phyloP scores from a whole-genome alignment of 2,113 vertebrate genomes.

The Rhea pennata region DNA sequence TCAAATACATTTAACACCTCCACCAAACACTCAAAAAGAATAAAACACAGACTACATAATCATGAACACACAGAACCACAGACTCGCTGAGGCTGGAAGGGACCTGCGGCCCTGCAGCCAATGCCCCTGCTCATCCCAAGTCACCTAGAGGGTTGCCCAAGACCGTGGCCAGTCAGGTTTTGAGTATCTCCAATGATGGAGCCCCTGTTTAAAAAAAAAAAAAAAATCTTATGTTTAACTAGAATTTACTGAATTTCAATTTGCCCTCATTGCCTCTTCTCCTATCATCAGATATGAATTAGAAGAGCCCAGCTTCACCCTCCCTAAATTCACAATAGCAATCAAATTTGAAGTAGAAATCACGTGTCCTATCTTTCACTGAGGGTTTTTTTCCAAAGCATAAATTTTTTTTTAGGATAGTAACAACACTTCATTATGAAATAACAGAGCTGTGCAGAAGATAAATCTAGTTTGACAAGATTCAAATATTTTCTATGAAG shows the following conservation, averaged over 20 bases:
- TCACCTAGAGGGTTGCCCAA: neutral
- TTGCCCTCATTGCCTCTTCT: neutral
- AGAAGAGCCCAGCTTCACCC: neutral
- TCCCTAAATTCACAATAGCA: neutral
- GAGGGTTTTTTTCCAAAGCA: neutral
- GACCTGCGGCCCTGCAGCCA: neutral
- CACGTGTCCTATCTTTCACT: neutral
- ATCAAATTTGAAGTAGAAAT: neutral
- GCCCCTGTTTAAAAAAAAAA: too few relatives aligned
- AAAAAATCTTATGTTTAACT: too few relatives aligned
- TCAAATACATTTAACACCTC: neutral
- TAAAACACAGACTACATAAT: neutral
- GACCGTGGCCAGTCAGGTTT: neutral
- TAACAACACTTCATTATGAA: neutral
- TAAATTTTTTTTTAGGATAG: neutral
- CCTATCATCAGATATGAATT: neutral
- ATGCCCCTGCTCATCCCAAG: neutral
- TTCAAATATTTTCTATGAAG: neutral
- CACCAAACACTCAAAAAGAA: neutral
- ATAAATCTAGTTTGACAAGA: neutral
- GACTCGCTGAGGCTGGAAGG: rapidly evolving
- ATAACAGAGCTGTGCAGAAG: neutral
- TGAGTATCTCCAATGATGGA: neutral
- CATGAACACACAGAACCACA: neutral
- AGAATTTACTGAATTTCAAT: neutral